Conservation (phyloP, 1,140 invertebrate species). For the Ceratoteleas bidentatus region DNA sequence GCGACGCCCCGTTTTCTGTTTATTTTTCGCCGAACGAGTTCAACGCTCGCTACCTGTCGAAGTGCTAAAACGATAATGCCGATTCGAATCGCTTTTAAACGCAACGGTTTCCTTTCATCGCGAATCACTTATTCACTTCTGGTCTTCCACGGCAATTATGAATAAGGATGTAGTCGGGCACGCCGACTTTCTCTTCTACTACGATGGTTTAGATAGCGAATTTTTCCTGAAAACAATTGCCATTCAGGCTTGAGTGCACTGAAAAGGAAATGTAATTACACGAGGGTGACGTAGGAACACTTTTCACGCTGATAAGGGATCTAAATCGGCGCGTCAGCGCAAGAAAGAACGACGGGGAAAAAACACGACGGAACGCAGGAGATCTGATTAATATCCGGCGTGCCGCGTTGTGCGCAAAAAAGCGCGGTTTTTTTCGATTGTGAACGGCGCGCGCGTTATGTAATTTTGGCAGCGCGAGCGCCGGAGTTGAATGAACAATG, state of each 20-base stretch:
- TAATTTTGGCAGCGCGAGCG: slow-evolving; percentile 15
- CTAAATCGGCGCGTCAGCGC: slow-evolving; percentile 29
- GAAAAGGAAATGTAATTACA: slow-evolving; percentile 63
- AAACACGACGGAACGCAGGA: slow-evolving; percentile 3
- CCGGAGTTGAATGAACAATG: slow-evolving; percentile 44
- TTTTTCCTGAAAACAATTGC: slow-evolving; percentile 65
- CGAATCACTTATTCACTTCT: slow-evolving; percentile 62
- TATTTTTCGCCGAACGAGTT: slow-evolving; percentile 44
- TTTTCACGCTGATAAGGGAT: slow-evolving; percentile 60
- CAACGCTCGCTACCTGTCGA: slow-evolving; percentile 25
- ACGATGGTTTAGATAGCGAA: slow-evolving; percentile 61
- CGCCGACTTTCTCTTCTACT: slow-evolving; percentile 55
- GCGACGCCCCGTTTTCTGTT: too few species aligned
- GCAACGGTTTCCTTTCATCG: slow-evolving; percentile 57
- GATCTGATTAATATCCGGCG: slow-evolving; percentile 45
- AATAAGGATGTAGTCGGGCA: slow-evolving; percentile 58
- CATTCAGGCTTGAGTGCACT: slow-evolving; percentile 61
- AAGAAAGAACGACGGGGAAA: not conserved
- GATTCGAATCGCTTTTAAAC: slow-evolving; percentile 40
- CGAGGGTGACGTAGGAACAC: slow-evolving; percentile 55
- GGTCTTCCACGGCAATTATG: slow-evolving; percentile 65
- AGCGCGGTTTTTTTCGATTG: slow-evolving; percentile 19
- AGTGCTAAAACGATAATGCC: slow-evolving; percentile 50
- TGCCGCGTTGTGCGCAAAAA: slow-evolving; percentile 10
- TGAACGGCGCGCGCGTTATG: slow-evolving; percentile 17